phyloP scores from a whole-genome alignment of 2,888 invertebrate species.

The Cetonia aurata region DNA sequence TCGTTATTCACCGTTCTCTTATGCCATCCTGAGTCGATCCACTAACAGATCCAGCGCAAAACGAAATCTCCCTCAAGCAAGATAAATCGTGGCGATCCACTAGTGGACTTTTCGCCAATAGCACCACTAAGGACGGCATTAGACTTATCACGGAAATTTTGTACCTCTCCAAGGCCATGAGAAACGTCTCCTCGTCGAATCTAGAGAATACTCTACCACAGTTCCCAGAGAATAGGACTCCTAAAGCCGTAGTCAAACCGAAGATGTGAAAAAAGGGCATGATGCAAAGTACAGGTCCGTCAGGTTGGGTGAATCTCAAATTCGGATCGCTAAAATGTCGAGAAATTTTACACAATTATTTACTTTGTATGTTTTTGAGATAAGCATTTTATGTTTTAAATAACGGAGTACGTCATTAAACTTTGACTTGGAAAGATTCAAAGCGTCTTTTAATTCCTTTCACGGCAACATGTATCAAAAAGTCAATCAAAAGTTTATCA shows the following conservation, averaged over 20 bases:
- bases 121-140: constrained; percentile 85
- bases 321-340: constrained; percentile 45
- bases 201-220: constrained; percentile 67
- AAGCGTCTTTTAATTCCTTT: too few species aligned
- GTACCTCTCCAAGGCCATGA: constrained; percentile 76
- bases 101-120: constrained; percentile 82
- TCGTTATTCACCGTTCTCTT: constrained; percentile 41
- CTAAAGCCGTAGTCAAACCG: constrained; percentile 53
- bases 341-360: not conserved
- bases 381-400: too few species aligned
- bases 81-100: constrained; percentile 80
- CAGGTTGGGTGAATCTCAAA: constrained; percentile 31
- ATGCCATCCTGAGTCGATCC: constrained; percentile 73
- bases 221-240: constrained; percentile 49
- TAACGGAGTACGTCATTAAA: too few species aligned
- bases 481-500: too few species aligned
- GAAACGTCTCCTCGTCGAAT: constrained; percentile 78
- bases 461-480: too few species aligned
- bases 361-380: too few species aligned
- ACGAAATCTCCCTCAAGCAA: constrained; percentile 74
- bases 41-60: constrained; percentile 84
- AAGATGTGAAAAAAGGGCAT: constrained; percentile 58
- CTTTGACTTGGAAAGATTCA: too few species aligned
- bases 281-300: constrained; percentile 48
- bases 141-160: constrained; percentile 76